Base-by-base conservation (phyloP, 2,797 vertebrate genomes). In the Cirrhinus molitorella region DNA sequence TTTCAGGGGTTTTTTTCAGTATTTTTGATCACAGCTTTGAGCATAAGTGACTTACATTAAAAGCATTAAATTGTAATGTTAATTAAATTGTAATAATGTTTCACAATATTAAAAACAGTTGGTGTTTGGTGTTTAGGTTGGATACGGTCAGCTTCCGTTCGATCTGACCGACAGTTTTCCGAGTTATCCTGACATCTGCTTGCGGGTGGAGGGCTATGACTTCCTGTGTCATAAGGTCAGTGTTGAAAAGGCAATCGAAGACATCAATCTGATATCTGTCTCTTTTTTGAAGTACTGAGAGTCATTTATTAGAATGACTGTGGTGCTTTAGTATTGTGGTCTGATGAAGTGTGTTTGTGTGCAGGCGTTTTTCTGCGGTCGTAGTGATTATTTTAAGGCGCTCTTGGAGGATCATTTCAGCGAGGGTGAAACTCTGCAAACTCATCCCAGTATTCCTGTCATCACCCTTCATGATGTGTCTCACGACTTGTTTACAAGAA, bases 361-460 rank as follows among this genome's bases (percentile, higher is more conserved):
- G 21, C 91, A 99, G 98, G 97, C 94, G 0, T 99, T 99, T 93
- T 99, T 99, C 94, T 97, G 97, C 68, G 97, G 98, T 73, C 97
- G 97, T 37, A 99, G 98, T 74, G 98, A 99, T 93, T 99, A 99
- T 91, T 99, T 99, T 90, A 97, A 96, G 91, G 98, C 98, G 12
- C 90, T 99, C 65, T 89, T 99, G 89, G 94, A 97, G 81, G 97
- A 99, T 89, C 98, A 99, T 91, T 99, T 99, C 91, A 94, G 94
- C 25, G 98, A 99, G 90, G 97, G 95, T 0, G 95, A 96, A 87
- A 95, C 95, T 87, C 92, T 97, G 16, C 95, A 94, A 88, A 95
- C 96, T 0, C 95, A 96, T 47, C 97, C 98, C 40, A 96, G 95
- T 90, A 97, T 96, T 81, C 95, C 96, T 0, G 96, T 95, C 21